Percentiles rank a stretch among this genome's conserved stretches.
Evolutionary conservation across 2,113 vertebrate species (phyloP).

Genomic region (Calonectris borealis): DNA sequence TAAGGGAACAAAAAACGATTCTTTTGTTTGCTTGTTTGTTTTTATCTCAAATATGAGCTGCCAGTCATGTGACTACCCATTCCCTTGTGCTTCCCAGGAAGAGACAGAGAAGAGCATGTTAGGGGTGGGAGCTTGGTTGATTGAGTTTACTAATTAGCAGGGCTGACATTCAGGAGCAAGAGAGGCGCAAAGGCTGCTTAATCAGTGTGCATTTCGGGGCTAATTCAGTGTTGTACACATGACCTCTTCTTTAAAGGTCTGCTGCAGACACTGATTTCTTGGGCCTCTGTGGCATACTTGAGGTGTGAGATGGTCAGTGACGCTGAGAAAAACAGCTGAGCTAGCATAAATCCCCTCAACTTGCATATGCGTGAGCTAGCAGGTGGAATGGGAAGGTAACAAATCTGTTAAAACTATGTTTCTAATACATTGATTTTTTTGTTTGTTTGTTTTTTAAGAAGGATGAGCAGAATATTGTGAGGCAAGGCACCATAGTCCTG

Average conservation of each 20-base stretch:
- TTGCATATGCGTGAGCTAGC: neutral
- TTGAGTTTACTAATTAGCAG: neutral
- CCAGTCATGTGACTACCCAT: neutral
- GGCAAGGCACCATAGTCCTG: neutral
- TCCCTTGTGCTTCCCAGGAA: neutral
- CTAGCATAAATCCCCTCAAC: neutral
- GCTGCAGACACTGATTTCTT: neutral
- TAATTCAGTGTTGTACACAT: neutral
- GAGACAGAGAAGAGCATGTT: neutral
- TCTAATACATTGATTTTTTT: neutral
- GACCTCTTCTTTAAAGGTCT: neutral
- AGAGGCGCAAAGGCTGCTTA: neutral
- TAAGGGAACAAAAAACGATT: accelerated
- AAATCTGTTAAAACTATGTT: neutral
- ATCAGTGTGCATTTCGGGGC: neutral
- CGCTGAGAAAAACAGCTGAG: neutral
- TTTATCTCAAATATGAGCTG: neutral
- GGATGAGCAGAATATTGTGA: neutral
- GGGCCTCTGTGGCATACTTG: neutral
- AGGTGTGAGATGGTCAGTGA: neutral
- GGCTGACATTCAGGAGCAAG: neutral
- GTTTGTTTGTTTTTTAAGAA: neutral
- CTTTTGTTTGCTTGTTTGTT: neutral
- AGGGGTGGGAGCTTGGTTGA: neutral
- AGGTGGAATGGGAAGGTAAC: neutral